Conservation (phyloP, 2,888 invertebrate genomes). For the Drosophila mercatorum region DNA sequence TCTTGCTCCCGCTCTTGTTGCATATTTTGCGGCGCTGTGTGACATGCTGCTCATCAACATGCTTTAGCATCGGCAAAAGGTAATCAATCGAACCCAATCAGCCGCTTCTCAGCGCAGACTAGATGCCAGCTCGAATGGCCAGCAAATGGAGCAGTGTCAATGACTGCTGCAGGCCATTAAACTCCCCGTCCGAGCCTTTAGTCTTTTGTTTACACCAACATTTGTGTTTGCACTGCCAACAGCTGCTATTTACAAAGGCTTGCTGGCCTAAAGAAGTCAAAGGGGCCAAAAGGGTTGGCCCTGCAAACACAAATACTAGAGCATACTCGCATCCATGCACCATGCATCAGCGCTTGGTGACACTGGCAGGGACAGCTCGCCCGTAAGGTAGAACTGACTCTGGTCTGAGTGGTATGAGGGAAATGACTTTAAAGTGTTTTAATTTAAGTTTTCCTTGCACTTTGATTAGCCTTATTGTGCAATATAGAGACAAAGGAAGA, state of each 20-base stretch:
- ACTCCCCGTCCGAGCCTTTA: constrained; percentile 46
- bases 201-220: constrained; percentile 55
- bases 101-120: constrained; percentile 13
- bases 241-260: constrained; percentile 47
- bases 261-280: background rate
- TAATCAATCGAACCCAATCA: constrained; percentile 28
- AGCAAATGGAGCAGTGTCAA: constrained; percentile 57
- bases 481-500: background rate
- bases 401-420: too few relatives aligned
- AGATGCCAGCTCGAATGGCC: constrained; percentile 20
- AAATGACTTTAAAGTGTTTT: background rate
- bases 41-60: constrained; percentile 15
- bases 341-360: constrained; percentile 8
- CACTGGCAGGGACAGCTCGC: constrained; percentile 10
- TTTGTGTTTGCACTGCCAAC: constrained; percentile 36
- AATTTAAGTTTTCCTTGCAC: too few relatives aligned
- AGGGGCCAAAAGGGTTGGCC: constrained; percentile 22
- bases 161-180: constrained; percentile 74
- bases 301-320: constrained; percentile 33
- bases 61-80: constrained; percentile 28
- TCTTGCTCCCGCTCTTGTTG: constrained; percentile 13
- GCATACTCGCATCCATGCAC: background rate
- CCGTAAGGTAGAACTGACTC: background rate
- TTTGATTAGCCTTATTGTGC: background rate
- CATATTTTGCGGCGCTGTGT: constrained; percentile 22